Base-by-base conservation (phyloP, 2,797 vertebrate species). In the Enteromius radiatus region DNA sequence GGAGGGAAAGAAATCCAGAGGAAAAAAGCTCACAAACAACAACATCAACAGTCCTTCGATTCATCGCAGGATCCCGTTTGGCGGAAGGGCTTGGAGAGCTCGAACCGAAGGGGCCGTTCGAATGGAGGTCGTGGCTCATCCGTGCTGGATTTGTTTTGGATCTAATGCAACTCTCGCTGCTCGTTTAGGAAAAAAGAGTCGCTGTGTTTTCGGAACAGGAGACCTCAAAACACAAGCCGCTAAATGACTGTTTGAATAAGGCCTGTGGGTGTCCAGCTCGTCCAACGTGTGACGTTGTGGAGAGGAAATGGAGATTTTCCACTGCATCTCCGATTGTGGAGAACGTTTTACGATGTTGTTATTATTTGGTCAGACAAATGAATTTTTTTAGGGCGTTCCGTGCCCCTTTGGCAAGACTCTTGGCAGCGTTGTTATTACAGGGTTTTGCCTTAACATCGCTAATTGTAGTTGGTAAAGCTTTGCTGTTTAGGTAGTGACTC, bases 201-300 rank as follows among this genome's bases (percentile, higher is more conserved):
- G 56, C 82, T 68, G 64, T 86, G 81, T 87, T 86, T 87, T 82
- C 33, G 70, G 82, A 87, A 87, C 78, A 82, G 3, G 56, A 85
- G 82, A 85, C 82, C 78, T 87, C 78, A 87, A 81, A 87, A 71
- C 82, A 84, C 78, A 47, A 82, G 84, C 81, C 69, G 84, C 78
- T 36, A 74, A 85, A 70, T 47, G 69, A 19, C 74, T 85, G 81
- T 87, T 83, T 83, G 85, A 84, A 78, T 69, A 61, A 84, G 31
- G 49, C 80, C 59, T 78, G 84, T 71, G 67, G 79, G 81, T 64
- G 73, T 81, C 84, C 86, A 77, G 64, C 63, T 76, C 45, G 38
- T 77, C 84, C 86, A 85, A 61, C 15, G 74, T 81, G 71, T 68
- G 76, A 63, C 80, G 84, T 76, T 69, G 61, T 70, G 74, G 52